Conservation (phyloP, 1,140 invertebrate species). For the Brachionus asplanchnoidis region DNA sequence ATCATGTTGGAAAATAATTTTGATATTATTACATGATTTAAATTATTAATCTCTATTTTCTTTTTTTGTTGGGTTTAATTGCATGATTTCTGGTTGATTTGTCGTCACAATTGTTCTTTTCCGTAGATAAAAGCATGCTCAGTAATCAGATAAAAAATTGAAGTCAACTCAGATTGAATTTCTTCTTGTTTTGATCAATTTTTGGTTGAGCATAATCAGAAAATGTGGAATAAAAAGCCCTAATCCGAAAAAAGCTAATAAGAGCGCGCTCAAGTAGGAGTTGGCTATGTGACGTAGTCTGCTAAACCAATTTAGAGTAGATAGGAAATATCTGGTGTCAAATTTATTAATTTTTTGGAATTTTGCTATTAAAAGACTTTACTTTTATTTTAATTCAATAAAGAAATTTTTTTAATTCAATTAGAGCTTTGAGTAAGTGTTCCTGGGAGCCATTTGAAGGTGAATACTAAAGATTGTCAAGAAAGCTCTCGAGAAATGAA, state of each 20-base stretch:
- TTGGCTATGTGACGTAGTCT: background rate
- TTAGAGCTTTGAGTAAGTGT: background rate
- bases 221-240: background rate
- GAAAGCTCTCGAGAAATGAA: background rate
- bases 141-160: background rate
- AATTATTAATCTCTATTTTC: background rate
- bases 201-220: background rate
- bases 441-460: background rate
- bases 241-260: background rate
- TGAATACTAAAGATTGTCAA: background rate
- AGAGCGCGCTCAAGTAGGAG: background rate
- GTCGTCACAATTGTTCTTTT: background rate
- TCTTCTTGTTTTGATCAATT: background rate
- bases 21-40: background rate
- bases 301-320: background rate
- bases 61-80: background rate
- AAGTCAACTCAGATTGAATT: background rate
- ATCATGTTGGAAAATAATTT: background rate
- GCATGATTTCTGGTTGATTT: slow-evolving; percentile 1
- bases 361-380: background rate
- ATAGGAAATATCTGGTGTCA: background rate
- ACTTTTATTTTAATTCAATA: background rate
- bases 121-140: background rate
- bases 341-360: background rate
- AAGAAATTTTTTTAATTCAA: background rate